Evolutionary conservation across 2,113 vertebrate genomes (phyloP), one percentile per base, ranked within the genome.

Genomic region (Dipodomys merriami): DNA sequence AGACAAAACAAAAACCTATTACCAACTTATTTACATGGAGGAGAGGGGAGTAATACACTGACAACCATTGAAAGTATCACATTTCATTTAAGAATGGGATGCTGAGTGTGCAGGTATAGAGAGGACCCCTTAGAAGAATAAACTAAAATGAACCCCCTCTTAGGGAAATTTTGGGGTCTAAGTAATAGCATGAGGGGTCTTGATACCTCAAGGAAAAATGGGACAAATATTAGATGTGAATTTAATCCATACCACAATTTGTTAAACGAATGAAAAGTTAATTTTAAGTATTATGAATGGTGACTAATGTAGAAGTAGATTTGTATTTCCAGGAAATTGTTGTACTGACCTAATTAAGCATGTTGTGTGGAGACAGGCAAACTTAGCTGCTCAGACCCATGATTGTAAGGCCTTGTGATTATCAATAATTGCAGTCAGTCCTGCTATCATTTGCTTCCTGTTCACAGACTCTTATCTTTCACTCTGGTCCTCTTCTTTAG

Each of bases 191-290:
- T 27, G 16, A 22, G n/a, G 27, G 69, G 3, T 73, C 30, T 49
- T 44, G 9, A 29, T 7, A 83, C n/a, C 3, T 86, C 73, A 83
- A 73, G 33, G 39, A 88, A 80, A 23, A 82, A 5, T 49, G 4
- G 25, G 2, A 27, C 22, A 90, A 77, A 76, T 5, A 90, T 49
- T 74, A 77, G 53, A 71, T 2, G 33, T 22, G 11, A 68, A 62
- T 35, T 65, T 82, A 4, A 86, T 62, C 72, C 74, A 15, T 57
- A 69, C 69, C 7, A 64, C 68, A 33, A 73, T 65, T 68, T 81
- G 76, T 29, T 84, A 83, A 92, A 33, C 67, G 88, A 91, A 79
- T 30, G 12, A 39, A 86, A 86, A 80, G 33, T 65, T 5, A 46
- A 85, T 72, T 73, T 46, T 84, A 94, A 83, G 29, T 71, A 76